phyloP scores from a whole-genome alignment of 2,797 vertebrate species.

The Pangasius krempfi region DNA sequence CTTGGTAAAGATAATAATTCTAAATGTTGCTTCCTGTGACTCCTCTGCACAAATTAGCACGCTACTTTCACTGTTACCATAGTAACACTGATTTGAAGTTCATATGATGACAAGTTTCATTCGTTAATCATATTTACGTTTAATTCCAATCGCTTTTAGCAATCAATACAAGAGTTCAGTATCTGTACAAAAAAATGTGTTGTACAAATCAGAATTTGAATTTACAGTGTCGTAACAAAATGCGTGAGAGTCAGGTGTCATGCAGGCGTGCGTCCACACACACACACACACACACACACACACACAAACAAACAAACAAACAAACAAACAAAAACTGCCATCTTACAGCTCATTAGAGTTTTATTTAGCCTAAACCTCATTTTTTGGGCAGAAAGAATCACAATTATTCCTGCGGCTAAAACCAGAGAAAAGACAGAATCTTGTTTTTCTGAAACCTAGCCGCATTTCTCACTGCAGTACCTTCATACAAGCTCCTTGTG shows the following conservation, averaged over 20 bases:
- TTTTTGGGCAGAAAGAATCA: neutral
- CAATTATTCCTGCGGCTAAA: neutral
- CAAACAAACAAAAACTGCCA: neutral
- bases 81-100: neutral
- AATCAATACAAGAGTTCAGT: neutral
- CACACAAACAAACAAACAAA: neutral
- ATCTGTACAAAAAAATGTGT: conserved; percentile 1
- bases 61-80: neutral
- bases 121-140: neutral
- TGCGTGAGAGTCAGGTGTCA: neutral
- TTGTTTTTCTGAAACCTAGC: neutral
- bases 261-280: neutral
- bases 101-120: neutral
- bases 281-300: neutral
- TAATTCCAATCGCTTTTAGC: neutral
- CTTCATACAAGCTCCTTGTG: no score
- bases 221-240: neutral
- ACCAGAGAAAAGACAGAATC: neutral
- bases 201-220: neutral
- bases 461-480: neutral
- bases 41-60: neutral
- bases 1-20: neutral
- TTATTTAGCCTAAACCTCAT: neutral
- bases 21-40: neutral
- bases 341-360: neutral